A percentile compares a stretch with the other conserved stretches of the same genome.
phyloP scores from a whole-genome alignment of 2,113 vertebrate genomes.

The Manacus vitellinus region DNA sequence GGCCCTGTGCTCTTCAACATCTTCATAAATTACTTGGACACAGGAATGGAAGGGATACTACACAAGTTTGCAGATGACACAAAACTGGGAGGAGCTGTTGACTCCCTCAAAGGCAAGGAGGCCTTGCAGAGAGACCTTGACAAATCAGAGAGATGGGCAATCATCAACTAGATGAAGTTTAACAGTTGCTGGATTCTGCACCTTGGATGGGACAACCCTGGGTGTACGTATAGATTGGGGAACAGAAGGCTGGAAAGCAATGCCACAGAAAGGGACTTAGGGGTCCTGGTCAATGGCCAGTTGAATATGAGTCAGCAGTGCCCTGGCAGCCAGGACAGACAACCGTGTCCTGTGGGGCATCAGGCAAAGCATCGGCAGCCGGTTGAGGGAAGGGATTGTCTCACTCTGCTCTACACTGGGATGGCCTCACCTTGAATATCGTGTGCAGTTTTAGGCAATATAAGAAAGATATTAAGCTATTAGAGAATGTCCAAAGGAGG shows the following conservation, averaged over 20 bases:
- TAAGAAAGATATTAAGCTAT: neutral
- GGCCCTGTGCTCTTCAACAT: neutral
- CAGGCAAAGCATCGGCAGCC: neutral
- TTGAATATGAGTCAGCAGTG: neutral
- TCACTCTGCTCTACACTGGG: neutral
- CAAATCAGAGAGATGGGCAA: neutral
- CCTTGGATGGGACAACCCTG: neutral
- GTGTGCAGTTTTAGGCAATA: neutral
- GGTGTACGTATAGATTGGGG: neutral
- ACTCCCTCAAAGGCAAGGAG: neutral
- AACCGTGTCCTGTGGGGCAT: neutral
- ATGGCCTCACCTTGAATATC: neutral
- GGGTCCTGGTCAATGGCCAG: neutral
- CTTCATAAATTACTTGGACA: neutral
- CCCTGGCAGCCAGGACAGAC: neutral
- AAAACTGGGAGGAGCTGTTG: neutral
- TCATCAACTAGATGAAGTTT: neutral
- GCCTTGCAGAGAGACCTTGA: neutral
- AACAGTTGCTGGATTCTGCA: neutral
- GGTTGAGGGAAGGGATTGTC: neutral
- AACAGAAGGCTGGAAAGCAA: neutral
- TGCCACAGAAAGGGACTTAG: neutral
- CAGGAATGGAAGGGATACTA: neutral
- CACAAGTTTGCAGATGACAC: neutral
- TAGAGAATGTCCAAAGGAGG: neutral